These are phyloP conservation scores for Esox lucius DNA, from an alignment of 2,797 vertebrate genomes.

Conservation along the genomic window DNA sequence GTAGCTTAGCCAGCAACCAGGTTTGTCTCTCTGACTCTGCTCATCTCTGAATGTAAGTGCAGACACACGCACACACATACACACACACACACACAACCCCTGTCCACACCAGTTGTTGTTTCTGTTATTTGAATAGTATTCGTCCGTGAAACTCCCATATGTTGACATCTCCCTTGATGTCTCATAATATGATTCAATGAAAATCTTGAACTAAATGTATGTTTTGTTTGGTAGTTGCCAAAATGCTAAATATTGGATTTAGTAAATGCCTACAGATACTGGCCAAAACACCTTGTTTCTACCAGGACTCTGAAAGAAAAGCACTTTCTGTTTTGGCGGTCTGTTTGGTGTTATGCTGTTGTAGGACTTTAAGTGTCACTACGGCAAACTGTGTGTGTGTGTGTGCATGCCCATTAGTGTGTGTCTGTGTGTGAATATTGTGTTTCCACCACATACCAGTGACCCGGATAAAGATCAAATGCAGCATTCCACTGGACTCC, in stretches of 20 bases:
- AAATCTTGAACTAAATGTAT: too few species aligned
- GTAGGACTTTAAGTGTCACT: conserved; percentile 46
- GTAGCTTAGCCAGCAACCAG: background rate
- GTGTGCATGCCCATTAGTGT: background rate
- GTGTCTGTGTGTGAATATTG: conserved; percentile 6
- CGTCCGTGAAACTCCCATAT: too few species aligned
- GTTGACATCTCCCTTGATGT: too few species aligned
- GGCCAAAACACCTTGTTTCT: conserved; percentile 30
- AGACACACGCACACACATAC: background rate
- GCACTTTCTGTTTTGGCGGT: conserved; percentile 36
- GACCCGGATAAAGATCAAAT: background rate
- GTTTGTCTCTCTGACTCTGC: background rate
- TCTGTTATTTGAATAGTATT: background rate
- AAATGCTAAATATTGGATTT: background rate
- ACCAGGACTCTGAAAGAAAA: conserved; percentile 41
- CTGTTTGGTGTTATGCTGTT: conserved; percentile 22
- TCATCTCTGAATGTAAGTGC: background rate
- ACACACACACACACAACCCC: background rate
- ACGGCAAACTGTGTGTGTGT: conserved; percentile 23
- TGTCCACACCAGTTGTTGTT: background rate
- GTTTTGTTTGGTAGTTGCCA: too few species aligned
- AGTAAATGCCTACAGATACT: background rate
- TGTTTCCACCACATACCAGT: background rate
- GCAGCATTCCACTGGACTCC: background rate
- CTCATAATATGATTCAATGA: too few species aligned